phyloP scores from a whole-genome alignment of 2,797 vertebrate genomes.

The Poeciliopsis infans region DNA sequence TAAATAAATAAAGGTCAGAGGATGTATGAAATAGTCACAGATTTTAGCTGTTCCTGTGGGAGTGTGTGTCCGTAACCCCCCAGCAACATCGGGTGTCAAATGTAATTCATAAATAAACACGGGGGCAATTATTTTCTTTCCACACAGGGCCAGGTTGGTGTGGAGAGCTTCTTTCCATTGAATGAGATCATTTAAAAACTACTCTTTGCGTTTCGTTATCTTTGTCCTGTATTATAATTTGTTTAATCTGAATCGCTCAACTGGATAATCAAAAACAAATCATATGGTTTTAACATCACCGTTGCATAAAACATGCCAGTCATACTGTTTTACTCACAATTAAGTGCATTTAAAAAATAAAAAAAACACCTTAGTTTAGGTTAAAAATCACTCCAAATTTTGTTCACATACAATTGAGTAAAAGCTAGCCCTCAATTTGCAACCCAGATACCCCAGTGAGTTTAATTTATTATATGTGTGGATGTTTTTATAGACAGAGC shows the following conservation, averaged over 20 bases:
- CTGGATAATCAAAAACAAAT: not conserved
- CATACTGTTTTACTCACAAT: not conserved
- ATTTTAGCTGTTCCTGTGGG: not conserved
- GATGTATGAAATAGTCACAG: not conserved
- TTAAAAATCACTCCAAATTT: slow-evolving; percentile 5
- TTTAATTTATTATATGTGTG: slow-evolving; percentile 30
- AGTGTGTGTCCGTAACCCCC: not conserved
- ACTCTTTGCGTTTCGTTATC: not conserved
- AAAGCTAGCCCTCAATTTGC: slow-evolving; percentile 42
- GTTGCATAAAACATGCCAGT: not conserved
- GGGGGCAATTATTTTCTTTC: not conserved
- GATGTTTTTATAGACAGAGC: slow-evolving; percentile 41
- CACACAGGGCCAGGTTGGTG: not conserved
- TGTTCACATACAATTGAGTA: slow-evolving; percentile 17
- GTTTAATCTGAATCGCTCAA: not conserved
- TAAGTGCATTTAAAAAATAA: not conserved
- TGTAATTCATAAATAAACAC: not conserved
- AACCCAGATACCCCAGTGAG: slow-evolving; percentile 28
- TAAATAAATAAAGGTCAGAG: not conserved
- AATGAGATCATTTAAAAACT: not conserved
- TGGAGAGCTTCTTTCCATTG: not conserved
- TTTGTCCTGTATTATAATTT: not conserved
- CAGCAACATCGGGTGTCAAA: not conserved
- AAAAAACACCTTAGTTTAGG: not conserved
- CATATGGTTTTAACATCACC: not conserved